Base-by-base conservation (phyloP, 2,888 invertebrate species). In the Atherix ibis region DNA sequence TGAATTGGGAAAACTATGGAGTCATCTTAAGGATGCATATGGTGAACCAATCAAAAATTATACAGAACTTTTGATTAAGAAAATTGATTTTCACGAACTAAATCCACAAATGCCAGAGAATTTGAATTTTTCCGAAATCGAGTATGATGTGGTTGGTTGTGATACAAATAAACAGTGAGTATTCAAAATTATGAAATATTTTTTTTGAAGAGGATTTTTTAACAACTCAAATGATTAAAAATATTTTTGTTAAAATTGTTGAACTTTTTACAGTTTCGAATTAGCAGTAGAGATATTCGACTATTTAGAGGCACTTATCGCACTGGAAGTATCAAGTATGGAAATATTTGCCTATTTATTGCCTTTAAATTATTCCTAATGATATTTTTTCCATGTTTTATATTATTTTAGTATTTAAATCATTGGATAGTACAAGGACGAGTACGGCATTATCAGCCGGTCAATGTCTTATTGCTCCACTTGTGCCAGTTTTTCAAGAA, bases 381-480 rank as follows among this genome's bases (percentile, higher is more conserved):
- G 6, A 9, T 8, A 6, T 22, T 9, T 22, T 8, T 6, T 8
- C 22, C 6, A 6, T 22, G 8, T 8, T 22, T 8, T 9, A 8
- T 22, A 8, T 8, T 22, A 6, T 63, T 66, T 41, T 50, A 88
- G 94, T 97, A 42, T 95, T 92, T 65, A 81, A 81, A 47, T 91
- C 94, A 2, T 68, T 97, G 52, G 91, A 95, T 58, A 79, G 82
- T 64, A 87, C 89, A 3, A 76, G 88, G 26, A 84, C 92, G 27
- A 94, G 89, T 59, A 98, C 97, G 4, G 94, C 97, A 91, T 95
- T 94, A 1, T 82, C 79, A 40, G 81, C 87, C 40, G 97, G 98
- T 1, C 97, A 98, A 61, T 98, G 97, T 56, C 75, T 94, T 26
- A 67, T 98, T 35, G 89, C 95, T 5, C 97, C 98, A 2, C 66